phyloP scores from a whole-genome alignment of 2,113 vertebrate genomes.

The Piprites chloris region DNA sequence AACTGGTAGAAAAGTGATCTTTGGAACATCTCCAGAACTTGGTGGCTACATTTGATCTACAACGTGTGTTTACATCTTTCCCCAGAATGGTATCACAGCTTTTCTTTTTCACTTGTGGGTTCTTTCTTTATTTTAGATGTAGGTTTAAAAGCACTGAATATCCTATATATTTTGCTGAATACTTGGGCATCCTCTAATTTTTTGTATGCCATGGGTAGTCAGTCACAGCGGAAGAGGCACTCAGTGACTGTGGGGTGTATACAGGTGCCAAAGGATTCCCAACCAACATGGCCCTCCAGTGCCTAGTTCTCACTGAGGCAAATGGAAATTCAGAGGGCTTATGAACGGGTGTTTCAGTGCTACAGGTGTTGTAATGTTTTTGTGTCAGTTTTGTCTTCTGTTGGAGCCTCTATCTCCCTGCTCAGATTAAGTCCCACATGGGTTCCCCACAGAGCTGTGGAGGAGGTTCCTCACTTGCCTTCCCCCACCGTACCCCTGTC shows the following conservation, averaged over 20 bases:
- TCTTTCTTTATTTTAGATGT: neutral
- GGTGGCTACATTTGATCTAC: neutral
- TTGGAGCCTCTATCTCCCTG: neutral
- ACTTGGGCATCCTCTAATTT: neutral
- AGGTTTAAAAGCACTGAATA: neutral
- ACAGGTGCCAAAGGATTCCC: neutral
- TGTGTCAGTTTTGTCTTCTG: neutral
- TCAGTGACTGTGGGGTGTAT: neutral
- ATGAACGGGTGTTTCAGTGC: neutral
- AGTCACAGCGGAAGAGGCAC: neutral
- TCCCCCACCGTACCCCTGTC: accelerated
- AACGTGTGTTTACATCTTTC: neutral
- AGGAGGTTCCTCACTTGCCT: neutral
- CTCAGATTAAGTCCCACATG: neutral
- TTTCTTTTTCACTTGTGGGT: neutral
- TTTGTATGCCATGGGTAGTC: neutral
- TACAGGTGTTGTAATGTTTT: neutral
- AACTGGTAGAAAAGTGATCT: neutral
- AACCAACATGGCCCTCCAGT: accelerated
- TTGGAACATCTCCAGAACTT: slow-evolving; percentile 7
- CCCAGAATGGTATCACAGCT: neutral
- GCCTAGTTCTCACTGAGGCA: neutral
- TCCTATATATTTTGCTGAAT: neutral
- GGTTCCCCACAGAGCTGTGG: accelerated
- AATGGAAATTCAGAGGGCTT: neutral